A percentile compares a stretch with the other conserved stretches of the same genome.
Evolutionary conservation across 1,140 invertebrate genomes (phyloP).

Genomic region (Drosophila lini): DNA sequence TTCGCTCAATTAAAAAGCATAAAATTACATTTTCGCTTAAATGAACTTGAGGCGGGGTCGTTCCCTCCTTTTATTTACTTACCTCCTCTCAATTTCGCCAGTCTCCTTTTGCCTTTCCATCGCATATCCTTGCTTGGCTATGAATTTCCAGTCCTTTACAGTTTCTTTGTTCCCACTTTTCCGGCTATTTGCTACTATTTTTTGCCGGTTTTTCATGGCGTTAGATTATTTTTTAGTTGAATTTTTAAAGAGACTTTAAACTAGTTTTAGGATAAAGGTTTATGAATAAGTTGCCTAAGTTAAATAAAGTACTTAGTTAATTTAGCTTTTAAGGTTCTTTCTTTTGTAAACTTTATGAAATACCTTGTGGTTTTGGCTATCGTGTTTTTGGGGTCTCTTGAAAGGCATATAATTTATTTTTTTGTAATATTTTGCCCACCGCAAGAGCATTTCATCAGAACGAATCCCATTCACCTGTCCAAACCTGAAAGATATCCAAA

Average conservation of each 20-base stretch:
- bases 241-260: neutral
- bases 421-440: slow-evolving; percentile 26
- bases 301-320: neutral
- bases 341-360: slow-evolving; percentile 51
- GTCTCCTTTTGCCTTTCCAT: neutral
- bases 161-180: slow-evolving; percentile 7
- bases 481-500: slow-evolving; percentile 8
- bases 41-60: slow-evolving; percentile 60
- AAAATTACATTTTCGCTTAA: slow-evolving; percentile 82
- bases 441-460: slow-evolving; percentile 47
- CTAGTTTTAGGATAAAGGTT: neutral
- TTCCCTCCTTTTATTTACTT: slow-evolving; percentile 5
- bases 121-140: slow-evolving; percentile 4
- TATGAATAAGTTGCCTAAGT: neutral
- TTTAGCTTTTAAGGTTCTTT: neutral
- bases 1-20: slow-evolving; percentile 83
- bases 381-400: neutral
- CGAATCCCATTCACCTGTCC: slow-evolving; percentile 31
- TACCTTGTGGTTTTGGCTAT: slow-evolving; percentile 44
- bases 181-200: neutral
- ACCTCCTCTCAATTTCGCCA: neutral
- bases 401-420: slow-evolving; percentile 5
- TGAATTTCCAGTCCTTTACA: slow-evolving; percentile 2
- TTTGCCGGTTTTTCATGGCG: neutral
- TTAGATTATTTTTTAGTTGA: neutral